Evolutionary conservation across 2,797 vertebrate genomes (phyloP).

Genomic region (Microctenopoma stevenorrisi): DNA sequence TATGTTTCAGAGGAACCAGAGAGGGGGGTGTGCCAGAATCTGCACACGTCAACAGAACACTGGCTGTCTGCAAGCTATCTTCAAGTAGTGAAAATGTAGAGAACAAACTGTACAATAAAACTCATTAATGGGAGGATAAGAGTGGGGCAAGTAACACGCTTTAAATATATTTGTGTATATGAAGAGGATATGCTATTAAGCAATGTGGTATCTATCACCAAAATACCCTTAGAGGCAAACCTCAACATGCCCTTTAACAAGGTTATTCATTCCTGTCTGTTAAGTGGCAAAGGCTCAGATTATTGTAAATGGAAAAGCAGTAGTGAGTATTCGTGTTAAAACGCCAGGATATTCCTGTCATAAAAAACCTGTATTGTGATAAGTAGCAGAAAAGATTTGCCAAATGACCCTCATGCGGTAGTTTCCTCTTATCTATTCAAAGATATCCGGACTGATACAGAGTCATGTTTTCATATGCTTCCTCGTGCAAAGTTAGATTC

Average conservation of each 20-base stretch:
- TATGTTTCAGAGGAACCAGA: conserved; percentile 42
- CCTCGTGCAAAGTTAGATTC: conserved; percentile 42
- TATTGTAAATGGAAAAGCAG: conserved; percentile 31
- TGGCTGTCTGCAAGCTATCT: conserved; percentile 29
- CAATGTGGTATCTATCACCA: too few species aligned
- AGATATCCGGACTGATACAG: conserved; percentile 43
- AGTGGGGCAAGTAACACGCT: conserved; percentile 25
- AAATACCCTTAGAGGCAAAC: too few species aligned
- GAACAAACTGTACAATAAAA: conserved; percentile 25
- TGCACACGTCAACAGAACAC: conserved; percentile 31
- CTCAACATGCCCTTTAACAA: background rate
- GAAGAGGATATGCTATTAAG: conserved; percentile 42
- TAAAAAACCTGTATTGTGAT: background rate
- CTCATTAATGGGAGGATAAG: conserved; percentile 28
- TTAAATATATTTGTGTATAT: conserved; percentile 20
- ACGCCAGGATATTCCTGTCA: background rate
- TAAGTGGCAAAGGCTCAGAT: conserved; percentile 9
- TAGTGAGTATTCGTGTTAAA: conserved; percentile 17
- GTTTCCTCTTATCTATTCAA: conserved; percentile 54
- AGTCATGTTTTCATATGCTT: conserved; percentile 58
- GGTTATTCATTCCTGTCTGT: conserved; percentile 8
- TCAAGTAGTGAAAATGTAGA: conserved; percentile 13
- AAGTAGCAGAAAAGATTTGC: conserved; percentile 20
- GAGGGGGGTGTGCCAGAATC: conserved; percentile 15
- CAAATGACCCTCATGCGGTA: conserved; percentile 26